Conservation (phyloP, 37 sponge, comb jelly and placozoan genomes). For the Eunapius fragilis region DNA sequence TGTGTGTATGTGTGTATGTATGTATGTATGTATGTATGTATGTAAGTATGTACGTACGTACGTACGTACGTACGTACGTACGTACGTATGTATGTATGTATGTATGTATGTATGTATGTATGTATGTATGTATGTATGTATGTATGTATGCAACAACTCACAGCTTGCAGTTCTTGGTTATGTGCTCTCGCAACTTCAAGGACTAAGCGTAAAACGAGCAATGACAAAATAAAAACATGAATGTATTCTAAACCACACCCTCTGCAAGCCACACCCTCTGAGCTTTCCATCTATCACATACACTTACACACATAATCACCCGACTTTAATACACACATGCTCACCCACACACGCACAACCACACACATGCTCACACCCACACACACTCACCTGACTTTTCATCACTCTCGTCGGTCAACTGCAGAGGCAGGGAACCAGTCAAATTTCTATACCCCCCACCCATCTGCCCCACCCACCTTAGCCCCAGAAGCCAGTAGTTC, state of each 20-base stretch:
- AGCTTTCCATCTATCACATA: neutral
- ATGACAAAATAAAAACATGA: neutral
- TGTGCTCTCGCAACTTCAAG: slow-evolving; percentile 38
- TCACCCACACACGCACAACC: neutral
- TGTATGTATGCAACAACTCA: slow-evolving; percentile 17
- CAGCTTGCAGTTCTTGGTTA: slow-evolving; percentile 51
- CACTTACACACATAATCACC: neutral
- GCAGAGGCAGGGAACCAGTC: neutral
- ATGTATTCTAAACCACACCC: neutral
- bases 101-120: neutral
- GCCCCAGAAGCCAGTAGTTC: slow-evolving; percentile 74
- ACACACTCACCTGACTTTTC: neutral
- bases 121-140: neutral
- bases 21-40: neutral
- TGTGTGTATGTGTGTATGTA: slow-evolving; percentile 3
- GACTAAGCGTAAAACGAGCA: neutral
- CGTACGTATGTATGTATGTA: neutral
- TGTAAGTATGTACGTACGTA: neutral
- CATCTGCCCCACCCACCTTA: slow-evolving; percentile 40
- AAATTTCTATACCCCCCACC: neutral
- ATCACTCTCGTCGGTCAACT: neutral
- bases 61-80: slow-evolving; percentile 2
- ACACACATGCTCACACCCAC: neutral
- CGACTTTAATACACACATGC: neutral
- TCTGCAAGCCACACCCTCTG: neutral